A percentile compares a stretch with the other conserved stretches of the same genome.
These are phyloP conservation scores for Hippopotamus amphibius DNA, from an alignment of 2,113 vertebrate genomes.

Conservation along the genomic window DNA sequence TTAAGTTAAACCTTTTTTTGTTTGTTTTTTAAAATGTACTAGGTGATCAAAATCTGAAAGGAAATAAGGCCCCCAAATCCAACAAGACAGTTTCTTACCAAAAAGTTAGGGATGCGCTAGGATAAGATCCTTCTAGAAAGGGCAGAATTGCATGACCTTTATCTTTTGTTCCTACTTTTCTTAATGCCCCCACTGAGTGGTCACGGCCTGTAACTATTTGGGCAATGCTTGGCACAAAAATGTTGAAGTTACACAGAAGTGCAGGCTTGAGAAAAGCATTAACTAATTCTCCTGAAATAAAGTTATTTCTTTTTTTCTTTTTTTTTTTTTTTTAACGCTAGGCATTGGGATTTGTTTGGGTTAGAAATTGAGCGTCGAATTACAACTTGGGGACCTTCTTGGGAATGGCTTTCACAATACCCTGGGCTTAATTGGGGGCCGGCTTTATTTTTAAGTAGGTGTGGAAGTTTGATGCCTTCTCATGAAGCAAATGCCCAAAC, in stretches of 20 bases:
- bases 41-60: slow-evolving; percentile 6
- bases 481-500: slow-evolving; percentile 40
- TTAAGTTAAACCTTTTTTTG: neutral
- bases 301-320: neutral
- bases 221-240: neutral
- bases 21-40: neutral
- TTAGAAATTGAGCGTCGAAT: neutral
- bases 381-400: neutral
- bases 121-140: slow-evolving; percentile 40
- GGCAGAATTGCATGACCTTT: neutral
- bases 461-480: slow-evolving; percentile 46
- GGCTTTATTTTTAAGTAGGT: slow-evolving; percentile 52
- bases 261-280: neutral
- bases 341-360: neutral
- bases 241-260: neutral
- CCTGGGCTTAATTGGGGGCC: neutral
- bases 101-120: slow-evolving; percentile 10
- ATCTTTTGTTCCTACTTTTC: neutral
- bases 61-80: neutral
- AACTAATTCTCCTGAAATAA: neutral
- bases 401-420: neutral
- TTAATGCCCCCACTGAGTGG: neutral
- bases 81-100: neutral
- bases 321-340: neutral
- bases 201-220: neutral